Evolutionary conservation across 2,113 vertebrate genomes (phyloP).

Genomic region (Phalacrocorax aristotelis): DNA sequence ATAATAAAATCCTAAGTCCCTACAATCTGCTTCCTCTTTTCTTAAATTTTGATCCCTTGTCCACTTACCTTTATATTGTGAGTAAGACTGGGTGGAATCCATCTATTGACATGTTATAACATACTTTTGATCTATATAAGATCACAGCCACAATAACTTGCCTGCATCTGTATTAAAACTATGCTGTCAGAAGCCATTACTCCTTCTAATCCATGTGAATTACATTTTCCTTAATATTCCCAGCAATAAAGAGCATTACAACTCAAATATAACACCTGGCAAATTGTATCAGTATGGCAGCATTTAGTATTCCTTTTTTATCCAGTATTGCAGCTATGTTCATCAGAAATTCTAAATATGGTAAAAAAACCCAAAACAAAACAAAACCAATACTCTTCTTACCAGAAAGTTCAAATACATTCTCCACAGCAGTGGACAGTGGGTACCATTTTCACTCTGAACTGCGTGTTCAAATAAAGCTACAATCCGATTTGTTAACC

Average conservation of each 20-base stretch:
- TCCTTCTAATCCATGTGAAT: not conserved
- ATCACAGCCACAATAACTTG: not conserved
- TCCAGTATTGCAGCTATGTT: not conserved
- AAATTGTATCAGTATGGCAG: not conserved
- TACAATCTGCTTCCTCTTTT: not conserved
- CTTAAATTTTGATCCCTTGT: not conserved
- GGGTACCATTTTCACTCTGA: slow-evolving; percentile 78
- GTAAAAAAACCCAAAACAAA: not conserved
- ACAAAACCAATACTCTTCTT: slow-evolving; percentile 15
- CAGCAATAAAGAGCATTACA: not conserved
- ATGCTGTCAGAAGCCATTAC: not conserved
- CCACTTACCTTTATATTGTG: not conserved
- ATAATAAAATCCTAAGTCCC: not conserved
- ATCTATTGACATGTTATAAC: not conserved
- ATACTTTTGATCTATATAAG: not conserved
- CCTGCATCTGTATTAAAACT: not conserved
- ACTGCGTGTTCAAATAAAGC: slow-evolving; percentile 86
- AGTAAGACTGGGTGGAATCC: not conserved
- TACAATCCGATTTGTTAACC: slow-evolving; percentile 88
- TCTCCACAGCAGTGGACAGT: slow-evolving; percentile 92
- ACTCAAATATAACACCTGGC: not conserved
- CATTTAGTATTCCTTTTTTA: not conserved
- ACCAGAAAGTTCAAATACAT: slow-evolving; percentile 93
- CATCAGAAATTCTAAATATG: not conserved
- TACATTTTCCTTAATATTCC: not conserved